Evolutionary conservation across 2,888 invertebrate species (phyloP), one percentile per base, ranked within the genome.

Genomic region (Halictus ligatus): DNA sequence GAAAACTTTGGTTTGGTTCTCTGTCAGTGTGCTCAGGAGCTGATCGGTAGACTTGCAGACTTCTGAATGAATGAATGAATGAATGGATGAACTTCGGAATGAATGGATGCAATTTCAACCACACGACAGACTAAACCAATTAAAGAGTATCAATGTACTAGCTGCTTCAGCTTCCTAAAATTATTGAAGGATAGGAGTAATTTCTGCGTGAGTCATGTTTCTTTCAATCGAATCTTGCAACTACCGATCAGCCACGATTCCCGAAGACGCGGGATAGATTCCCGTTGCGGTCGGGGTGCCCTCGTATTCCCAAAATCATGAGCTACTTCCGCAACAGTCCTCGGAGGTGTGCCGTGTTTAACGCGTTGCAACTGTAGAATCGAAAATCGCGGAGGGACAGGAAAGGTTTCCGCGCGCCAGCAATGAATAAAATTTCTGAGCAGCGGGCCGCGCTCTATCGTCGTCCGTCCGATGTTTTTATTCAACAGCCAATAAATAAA

Each of bases 401-500:
- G 0, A 50, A 50, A 50, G 50, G 21, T 54, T 10, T 21, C 10
- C 3, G 21, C 54, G 21, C 21, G 54, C 12, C 12, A 5, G 35
- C 21, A 69, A 69, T 64, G 64, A 29, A 64, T 64, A 64, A 64
- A 15, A 64, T 64, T 64, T 25, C 67, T 67, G 50, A 21, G 21
- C 50, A 54, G 21, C 50, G 8, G 21, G 21, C 2, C 50, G 21
- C 50, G 10, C 54, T 54, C 2, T 10, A 21, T 54, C 54, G 54
- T 10, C 54, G 54, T 54, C 21, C 3, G 3, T 1, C 54, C 10
- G 67, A 35, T 69, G 29, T 35, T 35, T 69, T 35, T 35, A 69
- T 35, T 40, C 35, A 69, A 40, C 67, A 69, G 29, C 67, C 67
- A 69, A 69, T 35, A 35, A 29, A 69, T 69, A 69, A 69, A 69